phyloP scores from a whole-genome alignment of 2,113 vertebrate species.

The Nothoprocta pentlandii region DNA sequence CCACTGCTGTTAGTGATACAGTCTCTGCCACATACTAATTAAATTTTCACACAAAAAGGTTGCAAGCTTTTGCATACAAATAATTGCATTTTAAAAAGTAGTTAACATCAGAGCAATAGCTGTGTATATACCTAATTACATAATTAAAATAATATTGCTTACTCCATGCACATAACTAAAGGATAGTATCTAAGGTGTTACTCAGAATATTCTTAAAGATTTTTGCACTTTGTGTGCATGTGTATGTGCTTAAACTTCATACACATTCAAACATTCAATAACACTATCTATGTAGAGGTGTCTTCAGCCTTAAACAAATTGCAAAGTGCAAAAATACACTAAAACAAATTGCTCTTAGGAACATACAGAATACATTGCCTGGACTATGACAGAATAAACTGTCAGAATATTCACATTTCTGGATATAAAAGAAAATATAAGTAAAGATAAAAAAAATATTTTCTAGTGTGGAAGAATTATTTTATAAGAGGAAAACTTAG shows the following conservation, averaged over 20 bases:
- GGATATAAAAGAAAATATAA: background rate
- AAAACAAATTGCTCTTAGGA: background rate
- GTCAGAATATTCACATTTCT: background rate
- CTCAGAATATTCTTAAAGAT: background rate
- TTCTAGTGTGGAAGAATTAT: background rate
- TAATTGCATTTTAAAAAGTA: background rate
- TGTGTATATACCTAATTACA: accelerated
- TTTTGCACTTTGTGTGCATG: background rate
- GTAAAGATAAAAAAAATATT: background rate
- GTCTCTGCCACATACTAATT: background rate
- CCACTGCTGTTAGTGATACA: background rate
- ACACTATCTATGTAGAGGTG: background rate
- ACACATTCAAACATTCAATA: accelerated
- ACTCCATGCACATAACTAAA: background rate
- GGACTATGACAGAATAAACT: background rate
- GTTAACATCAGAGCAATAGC: background rate
- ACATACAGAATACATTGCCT: background rate
- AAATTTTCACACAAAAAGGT: background rate
- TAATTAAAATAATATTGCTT: background rate
- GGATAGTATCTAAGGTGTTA: background rate
- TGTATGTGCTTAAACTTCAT: accelerated
- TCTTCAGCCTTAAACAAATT: background rate
- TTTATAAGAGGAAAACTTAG: too few relatives aligned
- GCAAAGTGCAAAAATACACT: background rate
- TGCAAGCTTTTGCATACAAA: background rate